phyloP scores from a whole-genome alignment of 2,113 vertebrate genomes.

The Myodes glareolus region DNA sequence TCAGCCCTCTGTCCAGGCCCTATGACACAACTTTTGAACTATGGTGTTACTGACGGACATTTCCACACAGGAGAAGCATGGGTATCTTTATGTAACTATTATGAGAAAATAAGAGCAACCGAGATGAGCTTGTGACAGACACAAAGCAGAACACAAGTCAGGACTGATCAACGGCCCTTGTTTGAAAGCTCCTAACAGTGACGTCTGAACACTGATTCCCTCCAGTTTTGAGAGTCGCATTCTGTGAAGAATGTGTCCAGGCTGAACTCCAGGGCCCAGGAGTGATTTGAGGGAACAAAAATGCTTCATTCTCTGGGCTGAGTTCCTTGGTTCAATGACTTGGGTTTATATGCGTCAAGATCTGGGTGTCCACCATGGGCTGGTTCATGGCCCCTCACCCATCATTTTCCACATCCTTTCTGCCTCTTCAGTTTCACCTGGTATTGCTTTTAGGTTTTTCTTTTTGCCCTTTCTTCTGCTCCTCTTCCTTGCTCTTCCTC shows the following conservation, averaged over 20 bases:
- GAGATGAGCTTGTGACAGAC: constrained; percentile 40
- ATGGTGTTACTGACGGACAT: constrained; percentile 69
- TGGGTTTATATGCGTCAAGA: not conserved
- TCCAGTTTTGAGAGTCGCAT: not conserved
- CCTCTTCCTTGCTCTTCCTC: too few species aligned
- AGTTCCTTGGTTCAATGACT: not conserved
- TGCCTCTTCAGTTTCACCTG: not conserved
- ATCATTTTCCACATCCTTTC: not conserved
- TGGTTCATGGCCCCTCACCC: not conserved
- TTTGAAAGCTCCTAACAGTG: constrained; percentile 25
- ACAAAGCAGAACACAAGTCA: not conserved
- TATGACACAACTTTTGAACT: constrained; percentile 35
- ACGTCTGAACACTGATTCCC: not conserved
- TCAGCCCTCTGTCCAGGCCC: not conserved
- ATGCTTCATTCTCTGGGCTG: not conserved
- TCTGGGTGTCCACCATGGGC: too few species aligned
- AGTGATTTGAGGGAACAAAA: not conserved
- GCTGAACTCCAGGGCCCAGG: not conserved
- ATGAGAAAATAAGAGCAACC: not conserved
- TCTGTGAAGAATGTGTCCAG: not conserved
- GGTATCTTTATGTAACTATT: not conserved
- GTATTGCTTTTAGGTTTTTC: not conserved
- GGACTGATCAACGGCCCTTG: not conserved
- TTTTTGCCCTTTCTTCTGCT: not conserved
- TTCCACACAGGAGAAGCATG: constrained; percentile 66